Base-by-base conservation (phyloP, 1,140 invertebrate species). In the Pseudomyrmex dendroicus region DNA sequence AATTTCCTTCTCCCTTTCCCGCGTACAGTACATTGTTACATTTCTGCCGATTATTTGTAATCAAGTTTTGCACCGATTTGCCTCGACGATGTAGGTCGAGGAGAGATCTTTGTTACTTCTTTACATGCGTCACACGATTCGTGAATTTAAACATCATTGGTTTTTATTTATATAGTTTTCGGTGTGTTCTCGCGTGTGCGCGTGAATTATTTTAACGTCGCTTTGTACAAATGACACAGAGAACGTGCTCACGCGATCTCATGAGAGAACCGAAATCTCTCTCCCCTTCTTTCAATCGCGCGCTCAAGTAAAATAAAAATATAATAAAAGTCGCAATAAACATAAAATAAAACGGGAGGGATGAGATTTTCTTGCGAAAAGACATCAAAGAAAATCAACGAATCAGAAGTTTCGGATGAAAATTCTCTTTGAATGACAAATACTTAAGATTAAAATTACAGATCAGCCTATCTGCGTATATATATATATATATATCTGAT, bases 11-110 rank as follows among this genome's bases (percentile, higher is more conserved):
- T 52, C 1, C 0, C 50, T 2, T 52, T 35, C 35, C 35, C 35
- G 35, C 4, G 35, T 35, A 20, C 20, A 35, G 17, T 1, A 13
- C 17, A 46, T 12, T 67, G 17, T 56, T 67, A 57, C 44, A n/a
- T n/a, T 78, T 57, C 5, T 52, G 63, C 20, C 52, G 46, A 78
- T 78, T 59, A 70, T 35, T 2, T 8, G 12, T 25, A 70, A 63
- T 46, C 63, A 62, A 52, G 17, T 44, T 13, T 62, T 63, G 5
- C 57, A 2, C 20, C 2, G 57, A 73, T 72, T 54, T 35, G 20
- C 62, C n/a, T n/a, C 20, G 62, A 13, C 12, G 35, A 82, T 73
- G 59, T 73, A 17, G 78, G 68, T 82, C 68, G 78, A 73, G 57
- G 22, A 63, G 57, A 63, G 17, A 82, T 44, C 8, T 22, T 20